Base-by-base conservation (phyloP, 2,888 invertebrate species). In the Exephanes ischioxanthus region DNA sequence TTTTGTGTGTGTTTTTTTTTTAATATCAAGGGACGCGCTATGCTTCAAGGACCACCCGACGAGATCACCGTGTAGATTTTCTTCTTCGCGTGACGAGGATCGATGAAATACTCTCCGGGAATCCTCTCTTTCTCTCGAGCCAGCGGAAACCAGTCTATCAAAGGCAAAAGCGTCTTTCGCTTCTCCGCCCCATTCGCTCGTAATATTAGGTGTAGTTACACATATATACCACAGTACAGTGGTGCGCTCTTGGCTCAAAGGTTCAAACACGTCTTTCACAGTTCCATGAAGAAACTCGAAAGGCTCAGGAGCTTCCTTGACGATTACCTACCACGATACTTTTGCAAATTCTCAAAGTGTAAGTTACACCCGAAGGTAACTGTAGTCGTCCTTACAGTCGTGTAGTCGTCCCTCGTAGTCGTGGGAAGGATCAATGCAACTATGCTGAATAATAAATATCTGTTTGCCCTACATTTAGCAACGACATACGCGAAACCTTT, bases 101-200 rank as follows among this genome's bases (percentile, higher is more conserved):
- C 83, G 71, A 85, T 83, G 83, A 76, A 85, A 33, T 7, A 68
- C 70, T 77, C 66, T 68, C 16, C 76, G 30, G 75, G 78, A 71
- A 79, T 80, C 80, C 61, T 80, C 80, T 83, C 68, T 80, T 72
- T 80, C 84, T 83, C 83, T 76, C 58, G 71, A 77, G 53, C 41
- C 78, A 48, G 67, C 51, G 51, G 45, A 80, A 84, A 78, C 83
- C 82, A 83, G 85, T 83, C 76, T 86, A 87, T 88, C 86, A 78
- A 86, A 82, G 80, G 79, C 45, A 79, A 82, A 80, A 85, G 76
- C 22, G 66, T 67, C 37, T 71, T 41, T 33, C 66, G 22, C 67
- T 22, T 78, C 68, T 41, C 58, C 72, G 78, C 41, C 51, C 19
- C 72, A 48, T 41, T 55, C 45, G 41, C 55, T 88, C 68, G 61